phyloP scores from a whole-genome alignment of 2,888 invertebrate genomes.

The Pyrochroa serraticornis region DNA sequence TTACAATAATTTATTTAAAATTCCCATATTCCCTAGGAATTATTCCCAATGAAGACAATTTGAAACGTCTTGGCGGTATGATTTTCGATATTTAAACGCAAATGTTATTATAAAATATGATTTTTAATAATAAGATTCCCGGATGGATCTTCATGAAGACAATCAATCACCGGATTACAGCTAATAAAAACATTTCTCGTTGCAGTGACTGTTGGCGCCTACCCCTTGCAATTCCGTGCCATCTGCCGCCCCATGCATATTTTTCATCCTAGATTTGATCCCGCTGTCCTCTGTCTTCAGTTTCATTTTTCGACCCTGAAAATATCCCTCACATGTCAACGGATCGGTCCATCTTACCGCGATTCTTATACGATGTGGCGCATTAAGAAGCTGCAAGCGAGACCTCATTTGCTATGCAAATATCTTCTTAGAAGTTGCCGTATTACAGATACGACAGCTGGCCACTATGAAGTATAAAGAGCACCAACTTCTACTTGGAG shows the following conservation, averaged over 20 bases:
- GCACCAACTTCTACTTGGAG: slow-evolving; percentile 46
- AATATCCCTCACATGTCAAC: slow-evolving; percentile 13
- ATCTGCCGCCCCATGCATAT: slow-evolving; percentile 56
- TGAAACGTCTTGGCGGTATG: too few species aligned
- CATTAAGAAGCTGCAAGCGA: slow-evolving; percentile 41
- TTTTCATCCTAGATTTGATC: slow-evolving; percentile 56
- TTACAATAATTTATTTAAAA: too few species aligned
- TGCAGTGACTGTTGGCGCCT: slow-evolving; percentile 52
- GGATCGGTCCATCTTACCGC: slow-evolving; percentile 7
- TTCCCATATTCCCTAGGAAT: too few species aligned
- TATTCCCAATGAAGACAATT: too few species aligned
- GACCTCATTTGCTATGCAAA: slow-evolving; percentile 59
- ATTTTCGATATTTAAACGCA: too few species aligned
- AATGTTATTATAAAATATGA: slow-evolving; percentile 1
- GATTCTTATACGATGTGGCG: slow-evolving; percentile 31
- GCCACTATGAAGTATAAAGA: slow-evolving; percentile 65
- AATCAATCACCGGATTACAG: slow-evolving; percentile 60
- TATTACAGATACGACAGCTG: slow-evolving; percentile 59
- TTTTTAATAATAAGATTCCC: slow-evolving; percentile 28
- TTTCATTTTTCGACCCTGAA: slow-evolving; percentile 37
- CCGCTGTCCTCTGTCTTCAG: slow-evolving; percentile 37
- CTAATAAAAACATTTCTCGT: slow-evolving; percentile 60
- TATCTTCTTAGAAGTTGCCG: slow-evolving; percentile 56
- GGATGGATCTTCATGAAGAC: slow-evolving; percentile 50
- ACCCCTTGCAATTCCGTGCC: slow-evolving; percentile 54